Conservation (phyloP, 2,113 vertebrate species). For the Leptobrachium ailaonicum region DNA sequence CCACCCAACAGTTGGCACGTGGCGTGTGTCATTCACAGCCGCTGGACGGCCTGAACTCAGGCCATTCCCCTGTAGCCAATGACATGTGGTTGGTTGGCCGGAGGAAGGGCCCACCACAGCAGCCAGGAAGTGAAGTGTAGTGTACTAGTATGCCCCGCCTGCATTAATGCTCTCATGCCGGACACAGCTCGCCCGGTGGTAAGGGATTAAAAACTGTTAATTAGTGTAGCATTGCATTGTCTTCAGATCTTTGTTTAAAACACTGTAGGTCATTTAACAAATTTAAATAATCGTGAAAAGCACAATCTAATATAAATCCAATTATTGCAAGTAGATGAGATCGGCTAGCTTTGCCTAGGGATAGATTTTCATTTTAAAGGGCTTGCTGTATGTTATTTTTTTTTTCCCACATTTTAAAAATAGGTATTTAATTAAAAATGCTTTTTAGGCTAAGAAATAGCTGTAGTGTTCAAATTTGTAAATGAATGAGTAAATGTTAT, state of each 20-base stretch:
- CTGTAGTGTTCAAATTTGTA: slow-evolving; percentile 22
- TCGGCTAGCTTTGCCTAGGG: slow-evolving; percentile 33
- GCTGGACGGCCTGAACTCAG: too few relatives aligned
- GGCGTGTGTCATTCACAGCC: too few relatives aligned
- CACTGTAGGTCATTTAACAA: slow-evolving; percentile 19
- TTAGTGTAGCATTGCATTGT: not conserved
- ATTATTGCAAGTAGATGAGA: slow-evolving; percentile 36
- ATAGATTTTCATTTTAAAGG: slow-evolving; percentile 38
- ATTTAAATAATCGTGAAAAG: slow-evolving; percentile 39
- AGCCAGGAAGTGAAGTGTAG: too few relatives aligned
- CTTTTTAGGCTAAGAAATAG: slow-evolving; percentile 20
- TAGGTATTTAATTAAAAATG: slow-evolving; percentile 31
- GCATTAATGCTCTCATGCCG: too few relatives aligned
- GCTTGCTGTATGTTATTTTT: slow-evolving; percentile 20
- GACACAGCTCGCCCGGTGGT: too few relatives aligned
- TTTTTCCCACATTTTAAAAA: slow-evolving; percentile 39
- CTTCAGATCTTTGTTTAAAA: slow-evolving; percentile 15
- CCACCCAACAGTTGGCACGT: too few relatives aligned
- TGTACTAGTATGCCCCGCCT: too few relatives aligned
- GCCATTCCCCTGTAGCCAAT: too few relatives aligned
- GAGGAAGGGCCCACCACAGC: too few relatives aligned
- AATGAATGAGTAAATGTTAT: slow-evolving; percentile 37
- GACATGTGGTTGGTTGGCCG: too few relatives aligned
- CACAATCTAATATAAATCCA: slow-evolving; percentile 38
- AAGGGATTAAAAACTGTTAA: not conserved